Evolutionary conservation across 2,888 invertebrate species (phyloP).

Genomic region (Drosophila incognita): DNA sequence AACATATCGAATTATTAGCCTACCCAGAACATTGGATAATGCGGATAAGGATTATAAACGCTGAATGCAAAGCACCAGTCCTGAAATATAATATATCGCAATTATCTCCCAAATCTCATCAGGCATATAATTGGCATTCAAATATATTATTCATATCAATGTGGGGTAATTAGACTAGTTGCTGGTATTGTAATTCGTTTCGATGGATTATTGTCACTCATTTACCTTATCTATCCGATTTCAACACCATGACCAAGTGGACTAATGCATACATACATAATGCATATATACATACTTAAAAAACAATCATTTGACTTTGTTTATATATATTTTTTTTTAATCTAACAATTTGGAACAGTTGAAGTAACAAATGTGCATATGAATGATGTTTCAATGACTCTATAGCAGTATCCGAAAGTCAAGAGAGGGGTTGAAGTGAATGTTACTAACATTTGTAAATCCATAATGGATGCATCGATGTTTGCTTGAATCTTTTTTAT

Average conservation of each 20-base stretch:
- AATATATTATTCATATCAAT: constrained; percentile 57
- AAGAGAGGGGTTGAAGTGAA: too few species aligned
- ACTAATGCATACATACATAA: not conserved
- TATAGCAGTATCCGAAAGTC: not conserved
- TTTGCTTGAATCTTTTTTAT: not conserved
- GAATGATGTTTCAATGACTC: not conserved
- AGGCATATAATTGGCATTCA: constrained; percentile 80
- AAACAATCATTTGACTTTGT: not conserved
- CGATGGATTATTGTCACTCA: constrained; percentile 71
- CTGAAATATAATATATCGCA: constrained; percentile 74
- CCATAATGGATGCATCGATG: not conserved
- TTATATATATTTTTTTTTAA: not conserved
- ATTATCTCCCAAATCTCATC: constrained; percentile 79
- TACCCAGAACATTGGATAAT: constrained; percentile 83
- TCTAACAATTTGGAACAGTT: not conserved
- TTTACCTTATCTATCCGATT: constrained; percentile 7
- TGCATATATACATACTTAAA: not conserved
- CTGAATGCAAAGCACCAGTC: constrained; percentile 36
- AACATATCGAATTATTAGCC: constrained; percentile 82
- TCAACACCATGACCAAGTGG: not conserved
- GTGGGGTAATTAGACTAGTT: constrained; percentile 75
- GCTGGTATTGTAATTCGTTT: constrained; percentile 76
- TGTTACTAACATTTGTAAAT: not conserved
- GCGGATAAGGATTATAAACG: constrained; percentile 67
- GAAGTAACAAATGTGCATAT: not conserved